These are phyloP conservation scores for Psittacula cyanocephala DNA, from an alignment of 2,113 vertebrate genomes.

Conservation along the genomic window DNA sequence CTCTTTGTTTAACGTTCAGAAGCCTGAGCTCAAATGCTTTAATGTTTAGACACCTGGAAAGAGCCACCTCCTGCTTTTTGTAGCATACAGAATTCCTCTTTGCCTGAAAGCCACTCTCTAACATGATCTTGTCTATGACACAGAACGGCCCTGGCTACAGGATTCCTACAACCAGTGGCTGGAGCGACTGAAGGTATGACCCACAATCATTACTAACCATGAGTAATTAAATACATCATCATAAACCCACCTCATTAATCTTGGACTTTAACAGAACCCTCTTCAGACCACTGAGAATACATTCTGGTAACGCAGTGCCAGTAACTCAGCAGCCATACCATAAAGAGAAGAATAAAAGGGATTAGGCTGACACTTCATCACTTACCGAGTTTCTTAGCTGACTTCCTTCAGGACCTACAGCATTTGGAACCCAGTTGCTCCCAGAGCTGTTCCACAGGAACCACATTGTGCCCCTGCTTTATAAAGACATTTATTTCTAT, in stretches of 20 bases:
- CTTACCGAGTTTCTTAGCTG: background rate
- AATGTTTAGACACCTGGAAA: background rate
- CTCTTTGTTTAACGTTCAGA: background rate
- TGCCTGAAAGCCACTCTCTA: background rate
- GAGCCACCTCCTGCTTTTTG: background rate
- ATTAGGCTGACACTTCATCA: background rate
- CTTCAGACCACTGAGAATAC: background rate
- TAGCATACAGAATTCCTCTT: background rate
- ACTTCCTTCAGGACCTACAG: background rate
- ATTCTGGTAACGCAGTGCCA: too few species aligned
- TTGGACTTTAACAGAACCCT: background rate
- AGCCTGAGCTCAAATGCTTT: background rate
- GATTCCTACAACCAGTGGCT: slow-evolving; percentile 90
- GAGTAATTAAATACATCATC: background rate
- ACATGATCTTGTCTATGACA: background rate
- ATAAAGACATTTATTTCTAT: background rate
- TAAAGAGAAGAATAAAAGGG: background rate
- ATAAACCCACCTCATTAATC: background rate
- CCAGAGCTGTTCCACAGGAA: background rate
- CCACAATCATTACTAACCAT: accelerated
- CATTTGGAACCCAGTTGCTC: background rate
- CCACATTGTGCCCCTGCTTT: background rate
- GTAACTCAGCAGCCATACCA: background rate
- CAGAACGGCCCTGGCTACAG: slow-evolving; percentile 94
- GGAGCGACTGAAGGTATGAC: slow-evolving; percentile 85